These are phyloP conservation scores for Artibeus lituratus DNA, from an alignment of 2,797 vertebrate genomes.

Conservation along the genomic window DNA sequence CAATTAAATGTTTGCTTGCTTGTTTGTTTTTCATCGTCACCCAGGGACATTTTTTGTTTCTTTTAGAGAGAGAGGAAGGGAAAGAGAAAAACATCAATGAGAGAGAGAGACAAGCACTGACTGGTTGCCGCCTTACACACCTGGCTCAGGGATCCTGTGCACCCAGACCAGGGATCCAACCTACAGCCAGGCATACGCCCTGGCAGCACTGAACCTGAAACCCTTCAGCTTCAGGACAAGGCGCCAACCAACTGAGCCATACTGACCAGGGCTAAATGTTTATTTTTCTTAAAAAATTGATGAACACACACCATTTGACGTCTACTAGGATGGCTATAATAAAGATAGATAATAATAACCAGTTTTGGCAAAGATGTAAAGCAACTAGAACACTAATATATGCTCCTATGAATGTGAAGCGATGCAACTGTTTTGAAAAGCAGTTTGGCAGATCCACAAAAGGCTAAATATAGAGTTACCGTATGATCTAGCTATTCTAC, in stretches of 20 bases:
- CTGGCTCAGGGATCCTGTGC: neutral
- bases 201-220: neutral
- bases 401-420: neutral
- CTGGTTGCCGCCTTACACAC: neutral
- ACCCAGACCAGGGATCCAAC: neutral
- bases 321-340: neutral
- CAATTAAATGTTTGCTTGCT: neutral
- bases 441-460: neutral
- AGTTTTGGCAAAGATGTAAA: neutral
- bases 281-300: neutral
- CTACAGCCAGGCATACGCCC: too few relatives aligned
- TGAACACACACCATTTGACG: neutral
- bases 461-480: neutral
- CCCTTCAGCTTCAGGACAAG: neutral
- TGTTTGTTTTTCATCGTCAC: neutral
- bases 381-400: neutral
- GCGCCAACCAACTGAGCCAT: neutral
- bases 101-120: neutral
- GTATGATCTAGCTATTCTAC: neutral
- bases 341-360: neutral
- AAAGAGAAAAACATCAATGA: neutral
- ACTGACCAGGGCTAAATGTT: neutral
- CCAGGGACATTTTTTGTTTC: neutral
- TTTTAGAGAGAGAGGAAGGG: neutral
- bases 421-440: neutral